Conservation (phyloP, 2,888 invertebrate genomes). For the Tholera decimalis region DNA sequence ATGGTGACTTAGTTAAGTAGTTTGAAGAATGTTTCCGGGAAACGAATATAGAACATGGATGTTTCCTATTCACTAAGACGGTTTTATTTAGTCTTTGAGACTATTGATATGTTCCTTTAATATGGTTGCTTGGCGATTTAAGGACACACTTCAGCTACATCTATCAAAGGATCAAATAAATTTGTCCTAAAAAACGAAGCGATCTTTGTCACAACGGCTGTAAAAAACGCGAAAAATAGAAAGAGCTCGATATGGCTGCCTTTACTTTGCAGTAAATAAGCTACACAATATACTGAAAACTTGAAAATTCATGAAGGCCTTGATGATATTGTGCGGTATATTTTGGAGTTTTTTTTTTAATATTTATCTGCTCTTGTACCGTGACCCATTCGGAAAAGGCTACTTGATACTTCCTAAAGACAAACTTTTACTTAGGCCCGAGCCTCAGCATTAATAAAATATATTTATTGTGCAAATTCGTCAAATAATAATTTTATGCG, state of each 20-base stretch:
- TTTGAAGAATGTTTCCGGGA: not conserved
- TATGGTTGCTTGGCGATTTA: not conserved
- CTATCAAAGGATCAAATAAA: not conserved
- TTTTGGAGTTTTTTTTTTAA: too few relatives aligned
- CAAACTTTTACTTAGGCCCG: too few relatives aligned
- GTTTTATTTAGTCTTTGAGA: not conserved
- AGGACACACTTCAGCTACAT: not conserved
- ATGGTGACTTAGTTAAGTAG: not conserved
- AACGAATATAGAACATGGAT: not conserved
- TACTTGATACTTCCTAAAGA: too few relatives aligned
- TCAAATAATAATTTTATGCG: too few relatives aligned
- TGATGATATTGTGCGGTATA: not conserved
- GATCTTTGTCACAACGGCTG: not conserved
- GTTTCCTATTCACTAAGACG: not conserved
- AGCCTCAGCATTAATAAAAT: too few relatives aligned
- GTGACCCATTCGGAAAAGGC: too few relatives aligned
- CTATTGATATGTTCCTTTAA: not conserved
- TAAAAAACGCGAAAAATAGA: not conserved
- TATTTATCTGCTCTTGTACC: too few relatives aligned
- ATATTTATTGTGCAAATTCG: too few relatives aligned
- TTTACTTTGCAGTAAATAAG: not conserved
- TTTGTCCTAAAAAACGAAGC: not conserved
- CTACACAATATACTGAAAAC: not conserved
- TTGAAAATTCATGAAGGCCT: not conserved
- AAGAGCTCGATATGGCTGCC: not conserved